Evolutionary conservation across 2,113 vertebrate genomes (phyloP).

Genomic region (Lipophrys pholis): DNA sequence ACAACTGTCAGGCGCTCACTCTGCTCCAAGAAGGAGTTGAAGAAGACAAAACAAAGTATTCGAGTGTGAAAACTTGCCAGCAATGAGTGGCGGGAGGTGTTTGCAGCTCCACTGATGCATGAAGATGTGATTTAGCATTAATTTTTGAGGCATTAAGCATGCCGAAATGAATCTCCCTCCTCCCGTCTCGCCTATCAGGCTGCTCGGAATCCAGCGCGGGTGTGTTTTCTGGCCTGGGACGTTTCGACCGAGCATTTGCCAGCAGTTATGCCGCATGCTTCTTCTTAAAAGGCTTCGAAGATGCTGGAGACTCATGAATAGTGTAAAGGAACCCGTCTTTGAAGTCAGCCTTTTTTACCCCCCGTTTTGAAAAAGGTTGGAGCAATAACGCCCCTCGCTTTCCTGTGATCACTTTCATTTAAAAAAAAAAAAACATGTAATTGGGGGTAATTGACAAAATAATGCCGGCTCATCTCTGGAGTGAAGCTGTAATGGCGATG

Average conservation of each 20-base stretch:
- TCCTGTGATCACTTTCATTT: constrained; percentile 36
- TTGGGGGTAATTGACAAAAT: constrained; percentile 42
- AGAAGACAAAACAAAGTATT: constrained; percentile 33
- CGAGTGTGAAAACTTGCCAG: constrained; percentile 29
- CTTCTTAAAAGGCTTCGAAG: constrained; percentile 69
- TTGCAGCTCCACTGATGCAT: constrained; percentile 38
- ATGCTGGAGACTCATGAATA: constrained; percentile 70
- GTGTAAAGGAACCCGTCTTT: constrained; percentile 60
- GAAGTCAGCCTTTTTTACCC: constrained; percentile 40
- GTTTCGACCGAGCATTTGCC: constrained; percentile 59
- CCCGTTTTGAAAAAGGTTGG: constrained; percentile 23
- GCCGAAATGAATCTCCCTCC: constrained; percentile 36
- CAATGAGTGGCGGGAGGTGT: constrained; percentile 27
- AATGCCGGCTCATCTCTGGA: background rate
- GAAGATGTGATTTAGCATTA: constrained; percentile 58
- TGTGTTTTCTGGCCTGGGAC: constrained; percentile 54
- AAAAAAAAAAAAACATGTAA: constrained; percentile 30
- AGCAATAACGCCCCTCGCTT: constrained; percentile 28
- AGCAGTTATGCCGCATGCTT: constrained; percentile 57
- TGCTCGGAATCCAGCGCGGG: constrained; percentile 46
- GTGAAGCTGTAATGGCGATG: constrained; percentile 11
- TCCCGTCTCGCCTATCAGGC: constrained; percentile 31
- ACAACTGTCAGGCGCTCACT: constrained; percentile 48
- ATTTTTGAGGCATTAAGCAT: constrained; percentile 39
- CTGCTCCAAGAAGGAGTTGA: constrained; percentile 29